A percentile compares a stretch with the other conserved stretches of the same genome.
phyloP scores from a whole-genome alignment of 2,888 invertebrate species.

The Microctonus brassicae region DNA sequence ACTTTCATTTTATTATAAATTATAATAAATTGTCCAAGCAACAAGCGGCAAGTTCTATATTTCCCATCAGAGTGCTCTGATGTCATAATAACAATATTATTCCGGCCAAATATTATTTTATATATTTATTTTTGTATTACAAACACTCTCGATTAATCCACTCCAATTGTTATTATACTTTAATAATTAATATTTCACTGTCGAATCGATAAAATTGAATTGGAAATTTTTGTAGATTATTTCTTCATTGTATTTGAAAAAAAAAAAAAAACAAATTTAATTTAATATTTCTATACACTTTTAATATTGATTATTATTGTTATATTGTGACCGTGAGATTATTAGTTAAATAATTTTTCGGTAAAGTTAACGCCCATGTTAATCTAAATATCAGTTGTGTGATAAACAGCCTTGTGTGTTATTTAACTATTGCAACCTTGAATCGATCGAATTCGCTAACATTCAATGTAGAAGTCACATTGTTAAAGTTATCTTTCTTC shows the following conservation, averaged over 20 bases:
- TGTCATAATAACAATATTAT: neutral
- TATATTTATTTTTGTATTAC: neutral
- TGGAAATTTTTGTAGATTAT: too few species aligned
- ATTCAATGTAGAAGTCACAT: neutral
- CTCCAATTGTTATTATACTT: too few species aligned
- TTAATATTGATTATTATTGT: neutral
- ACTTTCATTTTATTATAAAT: too few species aligned
- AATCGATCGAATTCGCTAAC: constrained; percentile 5
- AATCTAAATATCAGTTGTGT: neutral
- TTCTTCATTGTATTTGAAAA: too few species aligned
- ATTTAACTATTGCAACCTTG: neutral
- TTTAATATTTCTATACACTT: neutral
- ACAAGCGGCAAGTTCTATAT: neutral
- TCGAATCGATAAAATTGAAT: too few species aligned
- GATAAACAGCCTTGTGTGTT: constrained; percentile 2
- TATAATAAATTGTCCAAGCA: neutral
- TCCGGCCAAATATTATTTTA: neutral
- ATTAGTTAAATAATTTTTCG: neutral
- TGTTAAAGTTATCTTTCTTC: neutral
- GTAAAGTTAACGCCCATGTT: neutral
- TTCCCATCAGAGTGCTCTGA: neutral
- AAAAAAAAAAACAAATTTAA: too few species aligned
- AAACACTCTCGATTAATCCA: too few species aligned
- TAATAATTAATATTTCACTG: too few species aligned
- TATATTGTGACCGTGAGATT: neutral